Percentiles rank a stretch among this genome's conserved stretches.
These are phyloP conservation scores for Emydocephalus ijimae DNA, from an alignment of 2,113 vertebrate genomes.

Conservation along the genomic window DNA sequence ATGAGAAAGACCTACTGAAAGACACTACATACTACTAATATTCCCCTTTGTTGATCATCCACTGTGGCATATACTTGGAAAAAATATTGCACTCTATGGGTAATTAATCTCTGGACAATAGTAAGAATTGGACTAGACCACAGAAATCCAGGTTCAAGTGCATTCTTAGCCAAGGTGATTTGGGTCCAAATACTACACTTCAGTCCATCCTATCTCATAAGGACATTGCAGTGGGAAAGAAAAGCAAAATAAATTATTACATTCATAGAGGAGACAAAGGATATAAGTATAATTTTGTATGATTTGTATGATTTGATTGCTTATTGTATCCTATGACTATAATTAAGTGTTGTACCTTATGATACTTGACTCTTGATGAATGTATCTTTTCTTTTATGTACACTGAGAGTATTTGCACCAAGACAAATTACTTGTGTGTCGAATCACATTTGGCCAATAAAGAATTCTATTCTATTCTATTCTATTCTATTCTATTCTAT, in stretches of 20 bases:
- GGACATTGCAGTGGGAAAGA: background rate
- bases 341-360: too few species aligned
- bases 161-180: background rate
- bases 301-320: too few species aligned
- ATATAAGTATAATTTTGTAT: background rate
- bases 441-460: too few species aligned
- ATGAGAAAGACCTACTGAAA: background rate
- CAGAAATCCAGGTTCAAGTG: background rate
- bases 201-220: background rate
- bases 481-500: too few species aligned
- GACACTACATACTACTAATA: background rate
- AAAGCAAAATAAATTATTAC: background rate
- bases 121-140: background rate
- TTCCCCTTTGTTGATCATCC: background rate
- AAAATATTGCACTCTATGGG: background rate
- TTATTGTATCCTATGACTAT: too few species aligned
- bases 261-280: background rate
- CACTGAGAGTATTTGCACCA: too few species aligned
- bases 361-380: too few species aligned
- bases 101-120: background rate
- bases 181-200: background rate
- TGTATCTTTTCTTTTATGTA: too few species aligned
- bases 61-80: background rate
- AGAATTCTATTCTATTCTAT: too few species aligned
- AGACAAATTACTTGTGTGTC: too few species aligned